Conservation (phyloP, 1,140 invertebrate genomes). For the Dreissena rostriformis region DNA sequence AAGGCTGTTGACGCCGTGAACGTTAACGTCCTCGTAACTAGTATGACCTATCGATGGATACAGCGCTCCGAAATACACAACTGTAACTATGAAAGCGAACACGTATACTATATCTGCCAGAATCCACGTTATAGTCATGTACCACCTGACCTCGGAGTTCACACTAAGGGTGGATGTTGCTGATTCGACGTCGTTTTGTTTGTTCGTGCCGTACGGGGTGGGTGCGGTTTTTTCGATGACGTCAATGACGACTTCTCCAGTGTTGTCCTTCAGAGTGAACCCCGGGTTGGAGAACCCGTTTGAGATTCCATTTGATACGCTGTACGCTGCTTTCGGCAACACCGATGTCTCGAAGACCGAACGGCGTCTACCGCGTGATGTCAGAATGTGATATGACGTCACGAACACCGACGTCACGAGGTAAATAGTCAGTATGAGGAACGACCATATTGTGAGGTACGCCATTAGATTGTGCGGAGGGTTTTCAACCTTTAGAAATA, state of each 20-base stretch:
- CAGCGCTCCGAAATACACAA: conserved; percentile 68
- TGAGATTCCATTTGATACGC: neutral
- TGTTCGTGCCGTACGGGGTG: too few species aligned
- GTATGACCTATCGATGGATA: conserved; percentile 47
- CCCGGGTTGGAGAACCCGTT: neutral
- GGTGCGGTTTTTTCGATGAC: neutral
- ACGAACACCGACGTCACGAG: conserved; percentile 8
- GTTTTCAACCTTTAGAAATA: conserved; percentile 37
- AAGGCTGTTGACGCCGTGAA: conserved; percentile 67
- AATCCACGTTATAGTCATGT: conserved; percentile 67
- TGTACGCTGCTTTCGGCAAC: neutral
- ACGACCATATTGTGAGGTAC: conserved; percentile 65
- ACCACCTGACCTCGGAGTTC: conserved; percentile 39
- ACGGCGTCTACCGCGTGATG: neutral
- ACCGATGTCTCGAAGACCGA: neutral
- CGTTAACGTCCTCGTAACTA: conserved; percentile 55
- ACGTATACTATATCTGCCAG: conserved; percentile 64
- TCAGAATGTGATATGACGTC: neutral
- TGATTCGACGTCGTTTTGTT: neutral
- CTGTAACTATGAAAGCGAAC: conserved; percentile 61
- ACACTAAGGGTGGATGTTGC: neutral
- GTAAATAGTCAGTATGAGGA: conserved; percentile 53
- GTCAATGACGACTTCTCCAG: neutral
- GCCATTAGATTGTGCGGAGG: conserved; percentile 55
- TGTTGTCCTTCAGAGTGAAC: neutral